A percentile compares a stretch with the other conserved stretches of the same genome.
Conservation (phyloP, 1,140 invertebrate species). For the Helicoverpa armigera region DNA sequence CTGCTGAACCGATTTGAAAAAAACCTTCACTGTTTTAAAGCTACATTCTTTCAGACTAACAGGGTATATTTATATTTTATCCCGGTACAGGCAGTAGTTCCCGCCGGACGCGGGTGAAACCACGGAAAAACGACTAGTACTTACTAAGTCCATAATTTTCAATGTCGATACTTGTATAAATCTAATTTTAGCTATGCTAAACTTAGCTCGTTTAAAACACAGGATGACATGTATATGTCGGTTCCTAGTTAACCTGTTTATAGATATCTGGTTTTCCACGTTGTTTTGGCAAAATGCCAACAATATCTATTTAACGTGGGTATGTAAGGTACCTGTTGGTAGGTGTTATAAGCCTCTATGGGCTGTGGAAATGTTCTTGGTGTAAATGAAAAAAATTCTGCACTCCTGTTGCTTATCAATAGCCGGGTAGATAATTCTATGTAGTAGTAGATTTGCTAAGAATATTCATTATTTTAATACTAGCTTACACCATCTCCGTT, state of each 20-base stretch:
- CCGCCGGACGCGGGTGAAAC: too few species aligned
- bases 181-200: conserved; percentile 6
- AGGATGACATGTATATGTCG: conserved; percentile 24
- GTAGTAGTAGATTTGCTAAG: too few species aligned
- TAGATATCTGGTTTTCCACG: not conserved
- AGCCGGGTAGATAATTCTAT: not conserved
- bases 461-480: too few species aligned
- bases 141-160: not conserved
- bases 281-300: conserved; percentile 9
- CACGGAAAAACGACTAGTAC: not conserved
- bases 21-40: too few species aligned
- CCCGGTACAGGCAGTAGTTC: too few species aligned
- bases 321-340: not conserved
- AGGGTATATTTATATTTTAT: too few species aligned
- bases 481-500: too few species aligned
- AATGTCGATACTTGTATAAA: conserved; percentile 9
- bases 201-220: not conserved
- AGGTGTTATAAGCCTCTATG: not conserved
- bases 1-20: too few species aligned
- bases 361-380: conserved; percentile 8
- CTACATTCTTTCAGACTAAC: too few species aligned
- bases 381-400: not conserved
- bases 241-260: conserved; percentile 32
- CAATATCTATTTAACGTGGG: not conserved
- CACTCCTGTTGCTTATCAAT: not conserved